Evolutionary conservation across 2,113 vertebrate species (phyloP), one percentile per base, ranked within the genome.

Genomic region (Phyllopteryx taeniolatus): DNA sequence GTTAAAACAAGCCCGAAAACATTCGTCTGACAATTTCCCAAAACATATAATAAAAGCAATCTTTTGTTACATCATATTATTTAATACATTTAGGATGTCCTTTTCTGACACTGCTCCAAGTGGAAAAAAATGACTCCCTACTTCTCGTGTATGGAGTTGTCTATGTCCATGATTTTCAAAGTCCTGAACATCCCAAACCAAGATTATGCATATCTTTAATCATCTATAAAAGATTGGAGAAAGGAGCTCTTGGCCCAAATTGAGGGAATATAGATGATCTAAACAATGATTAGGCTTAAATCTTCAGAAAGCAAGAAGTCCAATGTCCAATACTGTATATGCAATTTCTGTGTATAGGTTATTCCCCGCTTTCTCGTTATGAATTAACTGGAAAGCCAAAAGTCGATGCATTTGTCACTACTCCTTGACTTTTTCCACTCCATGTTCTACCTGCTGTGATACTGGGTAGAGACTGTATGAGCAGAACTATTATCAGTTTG

Each of bases 351-450:
- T 39, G 35, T 39, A 54, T 33, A 68, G 12, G 14, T 27, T 73
- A 31, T 66, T 73, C 59, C 33, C 47, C 66, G 69, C 70, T 20
- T 76, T 65, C 73, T 51, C 46, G 83, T 89, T 66, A 88, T 73
- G 74, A 73, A 79, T 78, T 79, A 76, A 82, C 68, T 76, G 73
- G 73, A 80, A 76, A 79, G 70, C 72, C 63, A 13, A 61, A 19
- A 61, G 66, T 57, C 54, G 33, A 39, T 39, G 4, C 35, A 39
- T 39, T 39, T 39, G 35, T 39, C 35, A 39, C 4, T 1, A 39
- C 35, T 39, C 6, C 35, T 39, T 39, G 12, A 12, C 2, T 3
- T 12, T 46, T 92, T 91, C 88, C 86, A 87, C 86, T 86, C 89
- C 81, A 82, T 75, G 53, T 70, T 82, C 68, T 87, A 86, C 83